Evolutionary conservation across 2,113 vertebrate genomes (phyloP).

Genomic region (Bambusicola thoracicus): DNA sequence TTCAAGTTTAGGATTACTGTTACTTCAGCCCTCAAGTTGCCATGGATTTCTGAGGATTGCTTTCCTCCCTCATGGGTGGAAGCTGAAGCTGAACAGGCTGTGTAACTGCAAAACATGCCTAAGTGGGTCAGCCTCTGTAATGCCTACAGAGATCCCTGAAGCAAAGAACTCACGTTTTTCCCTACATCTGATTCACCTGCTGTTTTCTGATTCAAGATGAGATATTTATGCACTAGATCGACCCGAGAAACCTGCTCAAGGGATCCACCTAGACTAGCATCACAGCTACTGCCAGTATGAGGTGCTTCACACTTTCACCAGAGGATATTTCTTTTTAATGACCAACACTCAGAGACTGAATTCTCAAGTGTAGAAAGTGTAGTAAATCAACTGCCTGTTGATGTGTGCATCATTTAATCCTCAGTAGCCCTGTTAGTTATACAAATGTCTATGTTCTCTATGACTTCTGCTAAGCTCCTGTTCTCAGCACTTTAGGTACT

Average conservation of each 20-base stretch:
- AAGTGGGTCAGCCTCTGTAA: fast-evolving
- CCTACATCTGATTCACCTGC: not conserved
- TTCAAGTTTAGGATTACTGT: not conserved
- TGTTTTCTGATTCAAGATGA: not conserved
- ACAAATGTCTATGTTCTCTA: not conserved
- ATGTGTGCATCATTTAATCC: not conserved
- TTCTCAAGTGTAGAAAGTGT: not conserved
- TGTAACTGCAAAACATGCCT: not conserved
- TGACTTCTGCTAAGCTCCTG: not conserved
- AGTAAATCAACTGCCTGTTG: not conserved
- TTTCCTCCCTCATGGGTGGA: not conserved
- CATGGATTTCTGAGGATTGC: not conserved
- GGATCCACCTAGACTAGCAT: not conserved
- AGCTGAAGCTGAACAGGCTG: not conserved
- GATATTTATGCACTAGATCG: not conserved
- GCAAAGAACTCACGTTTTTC: not conserved
- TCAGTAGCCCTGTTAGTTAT: not conserved
- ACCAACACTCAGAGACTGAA: not conserved
- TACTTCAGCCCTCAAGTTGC: not conserved
- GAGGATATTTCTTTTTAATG: not conserved
- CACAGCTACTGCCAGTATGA: not conserved
- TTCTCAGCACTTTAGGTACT: not conserved
- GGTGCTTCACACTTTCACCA: not conserved
- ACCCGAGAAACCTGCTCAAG: not conserved
- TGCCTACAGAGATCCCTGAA: not conserved